Evolutionary conservation across 2,797 vertebrate genomes (phyloP), one percentile per base, ranked within the genome.

Genomic region (Macrochelys suwanniensis): DNA sequence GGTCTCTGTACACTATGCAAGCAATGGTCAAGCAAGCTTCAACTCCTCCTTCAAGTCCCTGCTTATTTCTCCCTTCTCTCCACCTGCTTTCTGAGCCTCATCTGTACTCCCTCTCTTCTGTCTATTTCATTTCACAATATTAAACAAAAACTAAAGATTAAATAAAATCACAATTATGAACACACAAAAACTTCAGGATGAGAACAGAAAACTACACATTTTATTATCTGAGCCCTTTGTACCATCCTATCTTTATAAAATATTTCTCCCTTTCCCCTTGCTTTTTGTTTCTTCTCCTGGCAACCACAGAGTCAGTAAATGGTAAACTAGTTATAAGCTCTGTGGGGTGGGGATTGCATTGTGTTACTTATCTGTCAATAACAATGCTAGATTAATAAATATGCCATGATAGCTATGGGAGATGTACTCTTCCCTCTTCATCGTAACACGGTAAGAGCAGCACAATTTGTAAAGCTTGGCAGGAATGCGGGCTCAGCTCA

Each of bases 341-440:
- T 50, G 13, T 86, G 94, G 88, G 90, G 93, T 94, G 83, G 94
- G 94, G 96, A 96, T 92, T 96, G 92, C 49, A 84, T 89, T 95
- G 93, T 95, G 92, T 86, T 97, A 97, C 95, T 96, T 86, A 93
- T 84, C 90, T 96, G 89, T 91, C 93, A 95, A 84, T 91, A 94
- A 91, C 88, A 95, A 94, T 86, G 80, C 90, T 85, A 49, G 81
- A 84, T 95, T 97, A 97, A 93, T 87, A 82, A 96, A 96, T 90
- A 97, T 10, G 31, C 89, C 91, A 80, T 47, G 92, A 93, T 96
- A 91, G 92, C 92, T 96, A 84, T 71, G 90, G 91, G 88, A 91
- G 89, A 87, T 84, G 59, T 76, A 94, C 93, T 96, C 90, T 91
- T 95, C 89, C 82, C 87, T 47, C 65, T 91, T 93, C 86, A 89